Evolutionary conservation across 2,888 invertebrate genomes (phyloP).

Genomic region (Melipona beecheii): DNA sequence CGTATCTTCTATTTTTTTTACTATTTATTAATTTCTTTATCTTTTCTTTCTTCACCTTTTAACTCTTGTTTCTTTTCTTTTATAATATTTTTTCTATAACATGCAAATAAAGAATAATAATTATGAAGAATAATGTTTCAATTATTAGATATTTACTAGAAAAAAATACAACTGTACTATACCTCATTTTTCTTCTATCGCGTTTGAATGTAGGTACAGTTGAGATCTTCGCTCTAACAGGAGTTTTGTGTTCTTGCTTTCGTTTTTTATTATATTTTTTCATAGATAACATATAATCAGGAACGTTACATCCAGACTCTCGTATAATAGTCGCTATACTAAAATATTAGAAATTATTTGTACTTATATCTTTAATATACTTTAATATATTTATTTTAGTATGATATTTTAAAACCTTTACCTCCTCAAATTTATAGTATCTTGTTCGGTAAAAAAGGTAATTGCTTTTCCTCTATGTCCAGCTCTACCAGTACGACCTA

Average conservation of each 20-base stretch:
- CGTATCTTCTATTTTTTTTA: neutral
- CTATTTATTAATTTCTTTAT: neutral
- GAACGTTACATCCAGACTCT: constrained; percentile 96
- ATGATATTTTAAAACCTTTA: constrained; percentile 77
- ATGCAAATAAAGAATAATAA: neutral
- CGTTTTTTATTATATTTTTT: constrained; percentile 87
- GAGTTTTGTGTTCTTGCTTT: constrained; percentile 86
- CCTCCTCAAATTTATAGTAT: constrained; percentile 94
- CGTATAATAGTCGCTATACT: constrained; percentile 96
- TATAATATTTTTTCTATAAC: constrained; percentile 15
- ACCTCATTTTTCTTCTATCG: constrained; percentile 19
- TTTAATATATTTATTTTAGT: neutral
- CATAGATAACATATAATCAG: constrained; percentile 94
- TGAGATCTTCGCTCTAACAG: constrained; percentile 85
- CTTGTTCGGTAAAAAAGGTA: constrained; percentile 97
- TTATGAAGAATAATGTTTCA: neutral
- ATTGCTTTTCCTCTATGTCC: constrained; percentile 95
- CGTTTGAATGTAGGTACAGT: constrained; percentile 56
- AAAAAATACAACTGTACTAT: neutral
- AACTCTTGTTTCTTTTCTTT: neutral
- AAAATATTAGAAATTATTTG: constrained; percentile 57
- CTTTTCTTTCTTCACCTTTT: neutral
- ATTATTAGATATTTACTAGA: neutral
- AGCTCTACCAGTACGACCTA: constrained; percentile 96
- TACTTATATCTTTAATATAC: neutral